Evolutionary conservation across 2,113 vertebrate species (phyloP).

Genomic region (Loxodonta africana): DNA sequence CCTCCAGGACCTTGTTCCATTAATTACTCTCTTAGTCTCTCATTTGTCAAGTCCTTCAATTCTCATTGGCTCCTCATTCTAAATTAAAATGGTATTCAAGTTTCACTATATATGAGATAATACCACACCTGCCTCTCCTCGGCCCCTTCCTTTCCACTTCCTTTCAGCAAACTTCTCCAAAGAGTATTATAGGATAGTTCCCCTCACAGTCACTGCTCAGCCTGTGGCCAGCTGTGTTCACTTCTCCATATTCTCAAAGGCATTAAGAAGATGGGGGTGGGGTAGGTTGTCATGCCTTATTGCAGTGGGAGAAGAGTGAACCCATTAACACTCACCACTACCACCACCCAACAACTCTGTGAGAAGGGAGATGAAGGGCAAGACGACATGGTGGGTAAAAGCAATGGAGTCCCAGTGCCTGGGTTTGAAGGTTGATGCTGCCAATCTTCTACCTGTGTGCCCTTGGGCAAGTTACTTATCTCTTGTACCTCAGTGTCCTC

Average conservation of each 20-base stretch:
- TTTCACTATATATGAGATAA: neutral
- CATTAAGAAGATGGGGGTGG: neutral
- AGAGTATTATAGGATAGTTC: neutral
- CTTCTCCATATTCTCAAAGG: neutral
- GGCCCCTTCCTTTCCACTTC: neutral
- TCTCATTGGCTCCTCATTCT: constrained; percentile 12
- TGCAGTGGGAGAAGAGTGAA: neutral
- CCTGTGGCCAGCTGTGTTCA: too few relatives aligned
- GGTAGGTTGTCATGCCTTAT: fast-evolving
- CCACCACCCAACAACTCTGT: neutral
- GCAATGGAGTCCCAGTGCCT: neutral
- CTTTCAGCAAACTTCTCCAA: neutral
- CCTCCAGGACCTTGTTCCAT: neutral
- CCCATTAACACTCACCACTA: too few relatives aligned
- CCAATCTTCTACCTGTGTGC: neutral
- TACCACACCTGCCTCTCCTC: neutral
- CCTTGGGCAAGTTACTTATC: neutral
- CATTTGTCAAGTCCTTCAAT: neutral
- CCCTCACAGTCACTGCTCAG: fast-evolving
- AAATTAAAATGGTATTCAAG: neutral
- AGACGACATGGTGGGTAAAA: neutral
- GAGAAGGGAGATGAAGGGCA: neutral
- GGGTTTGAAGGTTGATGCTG: neutral
- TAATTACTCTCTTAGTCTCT: constrained; percentile 36
- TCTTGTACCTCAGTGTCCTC: neutral